Evolutionary conservation across 2,797 vertebrate species (phyloP).

Genomic region (Muscicapa striata): DNA sequence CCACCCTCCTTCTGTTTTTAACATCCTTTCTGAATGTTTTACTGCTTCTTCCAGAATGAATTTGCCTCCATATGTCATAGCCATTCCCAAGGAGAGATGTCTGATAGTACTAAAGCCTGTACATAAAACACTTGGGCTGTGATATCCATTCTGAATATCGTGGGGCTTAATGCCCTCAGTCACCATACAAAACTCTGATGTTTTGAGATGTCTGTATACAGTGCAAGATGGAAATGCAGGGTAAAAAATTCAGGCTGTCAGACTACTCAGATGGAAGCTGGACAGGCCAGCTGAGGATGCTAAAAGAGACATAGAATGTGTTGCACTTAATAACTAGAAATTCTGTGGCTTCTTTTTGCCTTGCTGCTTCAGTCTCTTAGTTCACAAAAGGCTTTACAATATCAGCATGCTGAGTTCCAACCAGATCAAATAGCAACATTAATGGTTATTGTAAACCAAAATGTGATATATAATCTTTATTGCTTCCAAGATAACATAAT

Average conservation of each 20-base stretch:
- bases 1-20: conserved; percentile 8
- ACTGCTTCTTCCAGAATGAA: not conserved
- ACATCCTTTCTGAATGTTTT: not conserved
- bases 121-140: not conserved
- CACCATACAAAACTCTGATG: rapidly evolving
- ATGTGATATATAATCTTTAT: not conserved
- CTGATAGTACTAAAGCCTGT: not conserved
- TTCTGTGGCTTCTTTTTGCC: not conserved
- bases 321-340: not conserved
- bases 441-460: not conserved
- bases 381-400: not conserved
- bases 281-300: not conserved
- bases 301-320: not conserved
- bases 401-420: not conserved
- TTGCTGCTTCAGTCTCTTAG: not conserved
- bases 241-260: not conserved
- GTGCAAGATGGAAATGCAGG: not conserved
- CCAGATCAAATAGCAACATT: not conserved
- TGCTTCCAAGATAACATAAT: not conserved
- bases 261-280: not conserved
- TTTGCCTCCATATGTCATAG: not conserved
- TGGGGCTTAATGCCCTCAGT: not conserved
- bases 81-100: not conserved
- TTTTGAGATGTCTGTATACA: not conserved
- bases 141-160: not conserved